Evolutionary conservation across 2,888 invertebrate genomes (phyloP), one percentile per base, ranked within the genome.

Genomic region (Marasmarcha lunaedactyla): DNA sequence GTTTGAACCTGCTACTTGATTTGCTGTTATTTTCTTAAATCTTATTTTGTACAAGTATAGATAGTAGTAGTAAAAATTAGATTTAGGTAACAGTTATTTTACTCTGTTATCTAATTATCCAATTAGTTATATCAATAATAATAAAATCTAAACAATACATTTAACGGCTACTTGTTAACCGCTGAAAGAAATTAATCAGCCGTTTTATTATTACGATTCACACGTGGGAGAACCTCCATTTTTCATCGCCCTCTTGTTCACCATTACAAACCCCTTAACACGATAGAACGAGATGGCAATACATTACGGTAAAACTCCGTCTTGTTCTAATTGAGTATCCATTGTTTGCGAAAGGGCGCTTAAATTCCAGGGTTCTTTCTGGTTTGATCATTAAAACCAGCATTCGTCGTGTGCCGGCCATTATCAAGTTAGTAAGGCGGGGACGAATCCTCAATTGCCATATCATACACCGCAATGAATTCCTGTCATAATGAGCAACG

Each of bases 201-300:
- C 63, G 73, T 71, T 77, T 78, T 70, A 76, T 78, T 76, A 66
- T 69, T 68, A 69, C 63, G 54, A 61, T 55, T 43, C 47, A 44
- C 47, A 41, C 46, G 49, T 44, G 48, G 45, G 50, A 46, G 54
- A 46, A 49, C 51, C 58, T 53, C 54, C 61, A 58, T 61, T 52
- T 54, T 55, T 56, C 57, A 60, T 7, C 30, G 30, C 30, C 30
- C n/a, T 30, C 30, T 10, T n/a, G 30, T 11, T 30, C 10, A 7
- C 30, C n/a, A 30, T 30, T 30, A 3, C 10, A 30, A 30, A 30
- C 30, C 30, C 30, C 10, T 10, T 10, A 4, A n/a, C 3, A 10
- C 10, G n/a, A 9, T 3, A 30, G 30, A 30, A 30, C 9, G 30
- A 30, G 30, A 30, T 30, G 10, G 10, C 9, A 9, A n/a, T 10